Conservation (phyloP, 2,797 vertebrate species). For the Micropoecilia bifurca region DNA sequence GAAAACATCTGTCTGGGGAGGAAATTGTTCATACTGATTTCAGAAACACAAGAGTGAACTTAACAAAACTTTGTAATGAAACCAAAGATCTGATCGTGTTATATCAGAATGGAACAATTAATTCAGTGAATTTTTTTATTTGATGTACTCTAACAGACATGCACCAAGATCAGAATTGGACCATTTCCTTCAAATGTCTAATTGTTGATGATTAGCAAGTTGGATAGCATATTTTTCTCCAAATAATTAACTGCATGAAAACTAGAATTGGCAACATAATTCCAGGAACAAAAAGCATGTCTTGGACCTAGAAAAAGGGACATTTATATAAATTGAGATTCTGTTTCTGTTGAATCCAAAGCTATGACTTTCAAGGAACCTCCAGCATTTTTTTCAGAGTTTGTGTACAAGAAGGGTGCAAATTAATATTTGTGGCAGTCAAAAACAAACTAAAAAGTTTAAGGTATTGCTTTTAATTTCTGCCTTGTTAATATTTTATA, state of each 20-base stretch:
- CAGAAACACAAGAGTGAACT: constrained; percentile 28
- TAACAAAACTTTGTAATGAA: constrained; percentile 13
- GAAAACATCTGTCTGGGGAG: constrained; percentile 23
- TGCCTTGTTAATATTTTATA: not conserved
- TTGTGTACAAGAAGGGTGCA: not conserved
- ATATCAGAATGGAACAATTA: not conserved
- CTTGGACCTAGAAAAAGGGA: not conserved
- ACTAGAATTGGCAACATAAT: not conserved
- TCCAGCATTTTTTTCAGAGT: not conserved
- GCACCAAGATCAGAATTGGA: not conserved
- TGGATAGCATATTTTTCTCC: not conserved
- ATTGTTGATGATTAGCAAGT: not conserved
- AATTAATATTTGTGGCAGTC: not conserved
- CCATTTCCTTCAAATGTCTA: not conserved
- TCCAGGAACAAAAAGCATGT: not conserved
- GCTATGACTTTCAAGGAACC: not conserved
- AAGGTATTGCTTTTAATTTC: not conserved
- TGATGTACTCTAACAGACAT: not conserved
- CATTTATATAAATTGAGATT: not conserved
- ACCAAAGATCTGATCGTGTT: not conserved
- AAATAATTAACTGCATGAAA: no score
- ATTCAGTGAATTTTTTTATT: not conserved
- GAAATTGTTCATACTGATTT: constrained; percentile 20
- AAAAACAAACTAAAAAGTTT: not conserved
- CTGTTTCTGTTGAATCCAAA: not conserved